These are phyloP conservation scores for Beaufortia kweichowensis DNA, from an alignment of 2,113 vertebrate genomes.

Conservation along the genomic window DNA sequence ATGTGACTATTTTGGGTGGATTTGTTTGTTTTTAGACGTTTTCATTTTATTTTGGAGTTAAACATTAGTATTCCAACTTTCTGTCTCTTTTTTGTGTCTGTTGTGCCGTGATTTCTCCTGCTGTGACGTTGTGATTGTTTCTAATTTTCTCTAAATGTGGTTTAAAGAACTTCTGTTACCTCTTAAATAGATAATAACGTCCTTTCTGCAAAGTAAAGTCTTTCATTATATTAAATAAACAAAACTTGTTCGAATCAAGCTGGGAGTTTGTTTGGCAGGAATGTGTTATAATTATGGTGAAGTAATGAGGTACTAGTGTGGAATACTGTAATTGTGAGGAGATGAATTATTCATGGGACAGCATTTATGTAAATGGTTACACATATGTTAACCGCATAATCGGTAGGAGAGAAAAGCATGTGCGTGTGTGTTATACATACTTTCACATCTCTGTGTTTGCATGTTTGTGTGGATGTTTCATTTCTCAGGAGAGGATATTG, in stretches of 20 bases:
- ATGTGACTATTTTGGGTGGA: neutral
- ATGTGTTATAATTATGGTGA: slow-evolving; percentile 17
- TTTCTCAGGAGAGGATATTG: slow-evolving; percentile 10
- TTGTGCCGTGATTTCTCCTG: neutral
- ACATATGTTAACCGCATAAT: slow-evolving; percentile 31
- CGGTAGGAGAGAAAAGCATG: neutral
- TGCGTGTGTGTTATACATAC: neutral
- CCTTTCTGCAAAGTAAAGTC: neutral
- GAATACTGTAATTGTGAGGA: slow-evolving; percentile 26
- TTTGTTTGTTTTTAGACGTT: neutral
- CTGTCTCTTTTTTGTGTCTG: neutral
- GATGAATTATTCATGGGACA: slow-evolving; percentile 27
- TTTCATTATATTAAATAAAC: slow-evolving; percentile 1
- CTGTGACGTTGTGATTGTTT: slow-evolving; percentile 6
- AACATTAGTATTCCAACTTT: slow-evolving; percentile 8
- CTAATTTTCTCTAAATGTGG: neutral
- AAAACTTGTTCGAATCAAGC: slow-evolving; percentile 20
- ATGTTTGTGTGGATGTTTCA: neutral
- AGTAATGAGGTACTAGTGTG: slow-evolving; percentile 29
- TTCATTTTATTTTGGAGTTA: neutral
- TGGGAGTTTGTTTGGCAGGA: slow-evolving; percentile 21
- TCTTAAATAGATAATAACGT: slow-evolving; percentile 6
- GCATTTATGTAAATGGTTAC: slow-evolving; percentile 27
- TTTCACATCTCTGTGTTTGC: slow-evolving; percentile 32
- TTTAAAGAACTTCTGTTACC: neutral